Conservation (phyloP, 1,140 invertebrate species). For the Drosophila repletoides region DNA sequence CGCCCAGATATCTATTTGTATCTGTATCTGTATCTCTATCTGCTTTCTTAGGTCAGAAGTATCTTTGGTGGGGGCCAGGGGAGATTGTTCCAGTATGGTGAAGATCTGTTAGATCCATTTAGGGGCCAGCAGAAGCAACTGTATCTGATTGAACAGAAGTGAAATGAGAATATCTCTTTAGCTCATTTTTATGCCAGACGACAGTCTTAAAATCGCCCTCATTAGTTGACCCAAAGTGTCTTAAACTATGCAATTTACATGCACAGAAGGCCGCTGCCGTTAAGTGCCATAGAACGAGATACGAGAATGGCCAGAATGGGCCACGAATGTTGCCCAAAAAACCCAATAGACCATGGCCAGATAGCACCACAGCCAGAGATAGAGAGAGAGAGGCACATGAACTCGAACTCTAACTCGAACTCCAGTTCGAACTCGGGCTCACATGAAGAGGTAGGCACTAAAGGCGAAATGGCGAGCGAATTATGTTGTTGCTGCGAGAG, state of each 20-base stretch:
- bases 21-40: conserved; percentile 2
- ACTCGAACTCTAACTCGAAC: too few relatives aligned
- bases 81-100: too few relatives aligned
- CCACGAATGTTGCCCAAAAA: conserved; percentile 46
- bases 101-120: too few relatives aligned
- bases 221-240: conserved; percentile 78
- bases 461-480: conserved; percentile 54
- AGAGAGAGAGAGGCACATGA: conserved; percentile 4
- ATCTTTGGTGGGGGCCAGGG: too few relatives aligned
- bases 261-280: conserved; percentile 53
- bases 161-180: too few relatives aligned
- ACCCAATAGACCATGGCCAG: conserved; percentile 71
- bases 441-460: conserved; percentile 46
- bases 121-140: too few relatives aligned
- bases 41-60: too few relatives aligned
- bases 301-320: not conserved
- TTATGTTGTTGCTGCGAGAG: conserved; percentile 60
- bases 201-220: conserved; percentile 48
- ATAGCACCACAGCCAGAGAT: conserved; percentile 49
- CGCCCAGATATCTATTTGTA: not conserved
- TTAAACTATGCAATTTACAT: conserved; percentile 78
- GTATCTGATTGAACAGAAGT: too few relatives aligned
- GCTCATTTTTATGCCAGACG: conserved; percentile 56
- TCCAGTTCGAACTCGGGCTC: too few relatives aligned
- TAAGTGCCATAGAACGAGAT: conserved; percentile 41